Base-by-base conservation (phyloP, 1,140 invertebrate species). In the Harlomillsia oculata region DNA sequence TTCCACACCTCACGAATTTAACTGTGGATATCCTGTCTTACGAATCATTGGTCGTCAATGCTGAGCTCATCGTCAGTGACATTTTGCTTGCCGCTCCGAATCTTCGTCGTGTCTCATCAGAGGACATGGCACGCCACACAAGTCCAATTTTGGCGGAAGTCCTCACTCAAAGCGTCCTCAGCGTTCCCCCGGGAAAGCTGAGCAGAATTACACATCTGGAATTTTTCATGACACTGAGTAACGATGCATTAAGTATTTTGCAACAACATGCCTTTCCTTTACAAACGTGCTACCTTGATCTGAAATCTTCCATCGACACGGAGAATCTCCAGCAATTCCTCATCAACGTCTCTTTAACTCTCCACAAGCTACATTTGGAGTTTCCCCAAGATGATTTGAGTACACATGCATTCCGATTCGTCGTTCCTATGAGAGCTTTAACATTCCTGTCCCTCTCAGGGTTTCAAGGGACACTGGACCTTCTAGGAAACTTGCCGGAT, bases 121-220 rank as follows among this genome's bases (percentile, higher is more conserved):
- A 50, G 21, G 48, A 50, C 34, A 37, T 36, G 20, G 48, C 48
- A 2, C 23, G 48, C 8, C 48, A 50, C 25, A 50, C 48, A 1
- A 50, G 48, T 39, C 48, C 48, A n/a, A 50, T 50, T 50, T 50
- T 50, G 23, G 48, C 48, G 16, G 48, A 50, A 23, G 39, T 50
- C 6, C 4, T 50, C 20, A 50, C 48, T 1, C 48, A 50, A n/a
- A 50, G 48, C 26, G 14, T 50, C 16, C 23, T 50, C 3, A 37
- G 23, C 0, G 48, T 50, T 14, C 9, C 13, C 1, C 48, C 48
- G 2, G n/a, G 9, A 2, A 50, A 39, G 18, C 18, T 50, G 48
- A n/a, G n/a, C 2, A 5, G 26, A 5, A 26, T 50, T n/a, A 50
- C 48, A 6, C 48, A 50, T 39, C 39, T 50, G 32, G 48, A 50